A percentile compares a stretch with the other conserved stretches of the same genome.
phyloP scores from a whole-genome alignment of 35 echinoderm and acorn worm genomes.

The Apostichopus californicus region DNA sequence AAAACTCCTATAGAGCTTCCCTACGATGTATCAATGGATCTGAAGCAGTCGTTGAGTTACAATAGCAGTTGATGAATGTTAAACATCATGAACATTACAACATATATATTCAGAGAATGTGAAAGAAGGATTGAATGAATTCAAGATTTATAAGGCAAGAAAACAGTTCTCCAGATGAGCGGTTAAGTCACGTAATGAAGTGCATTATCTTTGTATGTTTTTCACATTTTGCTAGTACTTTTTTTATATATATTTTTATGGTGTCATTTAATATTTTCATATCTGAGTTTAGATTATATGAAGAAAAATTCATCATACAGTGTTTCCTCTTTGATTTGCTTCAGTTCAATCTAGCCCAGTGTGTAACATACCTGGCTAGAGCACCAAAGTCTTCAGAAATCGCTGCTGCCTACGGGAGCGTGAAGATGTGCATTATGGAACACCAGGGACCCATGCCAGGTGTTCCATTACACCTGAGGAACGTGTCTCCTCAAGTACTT shows the following conservation, averaged over 20 bases:
- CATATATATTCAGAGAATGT: no score
- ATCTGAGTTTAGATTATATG: no score
- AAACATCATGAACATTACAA: no score
- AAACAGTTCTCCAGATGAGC: no score
- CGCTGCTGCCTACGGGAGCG: slow-evolving; percentile 40
- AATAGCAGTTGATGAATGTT: no score
- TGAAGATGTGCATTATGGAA: slow-evolving; percentile 72
- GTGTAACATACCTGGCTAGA: slow-evolving; percentile 81
- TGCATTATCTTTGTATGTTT: neutral
- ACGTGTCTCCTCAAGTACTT: slow-evolving; percentile 51
- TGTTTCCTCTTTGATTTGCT: neutral
- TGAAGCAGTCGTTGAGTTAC: no score
- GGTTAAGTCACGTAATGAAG: no score
- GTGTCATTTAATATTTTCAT: no score
- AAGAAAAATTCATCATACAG: neutral
- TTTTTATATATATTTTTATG: neutral
- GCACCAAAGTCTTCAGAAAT: slow-evolving; percentile 83
- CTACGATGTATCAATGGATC: no score
- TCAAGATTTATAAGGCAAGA: no score
- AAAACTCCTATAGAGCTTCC: no score
- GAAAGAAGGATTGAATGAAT: no score
- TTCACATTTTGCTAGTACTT: neutral
- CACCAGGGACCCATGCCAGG: slow-evolving; percentile 77
- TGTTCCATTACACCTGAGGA: slow-evolving; percentile 86
- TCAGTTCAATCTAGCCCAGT: slow-evolving; percentile 87